Evolutionary conservation across 1,140 invertebrate species (phyloP).

Genomic region (Agrilus planipennis): DNA sequence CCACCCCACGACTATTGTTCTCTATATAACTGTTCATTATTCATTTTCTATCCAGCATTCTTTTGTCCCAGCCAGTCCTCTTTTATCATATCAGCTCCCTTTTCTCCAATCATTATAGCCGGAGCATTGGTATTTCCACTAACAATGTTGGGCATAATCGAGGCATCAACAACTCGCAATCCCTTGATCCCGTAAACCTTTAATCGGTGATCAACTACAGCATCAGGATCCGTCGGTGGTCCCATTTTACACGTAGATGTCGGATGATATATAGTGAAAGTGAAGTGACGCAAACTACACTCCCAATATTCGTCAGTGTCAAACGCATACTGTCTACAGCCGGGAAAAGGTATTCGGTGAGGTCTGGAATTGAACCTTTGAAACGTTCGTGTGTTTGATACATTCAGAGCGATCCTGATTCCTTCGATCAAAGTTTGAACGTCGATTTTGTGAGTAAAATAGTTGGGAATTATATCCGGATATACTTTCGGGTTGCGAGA

Average conservation of each 20-base stretch:
- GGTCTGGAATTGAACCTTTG: conserved; percentile 66
- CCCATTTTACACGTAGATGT: conserved; percentile 82
- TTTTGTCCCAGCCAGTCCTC: conserved; percentile 40
- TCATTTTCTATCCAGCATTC: background rate
- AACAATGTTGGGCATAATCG: conserved; percentile 51
- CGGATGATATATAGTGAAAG: conserved; percentile 78
- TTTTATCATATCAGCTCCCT: conserved; percentile 50
- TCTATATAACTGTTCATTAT: background rate
- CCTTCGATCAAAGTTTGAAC: conserved; percentile 64
- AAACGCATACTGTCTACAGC: conserved; percentile 53
- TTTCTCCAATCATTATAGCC: conserved; percentile 54
- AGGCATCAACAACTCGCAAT: conserved; percentile 49
- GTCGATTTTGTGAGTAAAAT: conserved; percentile 71
- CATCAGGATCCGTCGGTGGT: conserved; percentile 53
- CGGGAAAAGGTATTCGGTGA: conserved; percentile 66
- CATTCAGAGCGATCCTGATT: conserved; percentile 66
- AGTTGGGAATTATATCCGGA: conserved; percentile 85
- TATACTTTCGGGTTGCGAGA: conserved; percentile 66
- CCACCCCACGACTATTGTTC: no score
- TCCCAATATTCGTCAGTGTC: conserved; percentile 82
- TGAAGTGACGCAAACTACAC: conserved; percentile 68
- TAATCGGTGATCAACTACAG: conserved; percentile 65
- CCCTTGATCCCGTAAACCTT: conserved; percentile 42
- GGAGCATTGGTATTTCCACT: conserved; percentile 53
- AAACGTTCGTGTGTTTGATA: conserved; percentile 69